These are phyloP conservation scores for Drosophila kepulauana DNA, from an alignment of 1,140 invertebrate genomes.

Conservation along the genomic window DNA sequence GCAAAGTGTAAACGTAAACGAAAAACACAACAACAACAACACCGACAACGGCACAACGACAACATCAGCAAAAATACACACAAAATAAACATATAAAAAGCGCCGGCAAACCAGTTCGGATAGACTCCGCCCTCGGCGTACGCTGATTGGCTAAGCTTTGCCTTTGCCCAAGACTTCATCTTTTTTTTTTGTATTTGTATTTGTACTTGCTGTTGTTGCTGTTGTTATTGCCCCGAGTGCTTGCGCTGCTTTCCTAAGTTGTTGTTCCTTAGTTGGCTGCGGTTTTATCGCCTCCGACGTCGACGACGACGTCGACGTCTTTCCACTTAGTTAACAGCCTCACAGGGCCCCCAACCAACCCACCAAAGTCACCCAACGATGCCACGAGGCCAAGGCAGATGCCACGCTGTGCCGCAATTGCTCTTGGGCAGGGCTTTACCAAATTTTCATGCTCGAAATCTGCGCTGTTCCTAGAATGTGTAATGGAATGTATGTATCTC, in stretches of 20 bases:
- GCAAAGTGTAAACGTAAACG: conserved; percentile 80
- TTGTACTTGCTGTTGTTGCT: conserved; percentile 53
- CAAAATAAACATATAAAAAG: conserved; percentile 78
- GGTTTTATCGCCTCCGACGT: conserved; percentile 53
- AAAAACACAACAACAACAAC: conserved; percentile 62
- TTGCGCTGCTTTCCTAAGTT: conserved; percentile 36
- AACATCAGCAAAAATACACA: conserved; percentile 62
- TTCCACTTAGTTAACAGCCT: conserved; percentile 52
- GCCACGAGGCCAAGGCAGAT: neutral
- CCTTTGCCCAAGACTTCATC: conserved; percentile 73
- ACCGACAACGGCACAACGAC: conserved; percentile 45
- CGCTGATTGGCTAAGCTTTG: conserved; percentile 84
- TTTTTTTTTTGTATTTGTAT: conserved; percentile 59
- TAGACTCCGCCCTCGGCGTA: conserved; percentile 80
- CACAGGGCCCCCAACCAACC: neutral
- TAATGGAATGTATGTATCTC: conserved; percentile 13
- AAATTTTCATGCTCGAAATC: conserved; percentile 68
- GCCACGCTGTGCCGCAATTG: neutral
- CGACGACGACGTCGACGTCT: conserved; percentile 25
- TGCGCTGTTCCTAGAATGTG: conserved; percentile 53
- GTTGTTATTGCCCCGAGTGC: conserved; percentile 14
- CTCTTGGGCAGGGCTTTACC: conserved; percentile 42
- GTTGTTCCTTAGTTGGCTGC: conserved; percentile 48
- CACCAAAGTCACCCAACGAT: neutral
- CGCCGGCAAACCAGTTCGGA: conserved; percentile 79